Percentiles rank a stretch among this genome's conserved stretches.
Evolutionary conservation across 2,113 vertebrate species (phyloP).

Genomic region (Ammodytes dubius): DNA sequence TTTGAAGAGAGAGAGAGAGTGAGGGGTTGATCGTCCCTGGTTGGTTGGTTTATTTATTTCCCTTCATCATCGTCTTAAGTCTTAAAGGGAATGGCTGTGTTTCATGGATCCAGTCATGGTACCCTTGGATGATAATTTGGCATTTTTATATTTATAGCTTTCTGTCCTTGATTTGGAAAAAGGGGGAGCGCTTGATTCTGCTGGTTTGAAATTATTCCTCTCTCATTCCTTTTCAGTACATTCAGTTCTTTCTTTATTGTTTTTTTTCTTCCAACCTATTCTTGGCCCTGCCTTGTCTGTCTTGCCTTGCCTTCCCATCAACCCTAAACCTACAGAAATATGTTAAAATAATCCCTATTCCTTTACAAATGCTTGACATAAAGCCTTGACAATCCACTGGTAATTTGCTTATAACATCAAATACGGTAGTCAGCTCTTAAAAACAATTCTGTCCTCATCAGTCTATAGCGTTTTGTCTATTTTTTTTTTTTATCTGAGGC

Average conservation of each 20-base stretch:
- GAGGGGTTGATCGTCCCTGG: conserved; percentile 62
- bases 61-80: conserved; percentile 33
- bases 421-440: conserved; percentile 46
- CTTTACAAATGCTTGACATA: conserved; percentile 41
- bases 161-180: conserved; percentile 61
- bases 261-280: conserved; percentile 6
- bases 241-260: conserved; percentile 42
- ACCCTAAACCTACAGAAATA: conserved; percentile 43
- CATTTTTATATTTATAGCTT: conserved; percentile 44
- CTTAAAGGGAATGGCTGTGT: conserved; percentile 62
- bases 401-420: conserved; percentile 27
- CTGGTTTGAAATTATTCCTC: conserved; percentile 60
- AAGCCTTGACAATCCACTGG: conserved; percentile 50
- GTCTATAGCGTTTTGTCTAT: conserved; percentile 38
- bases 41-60: conserved; percentile 66
- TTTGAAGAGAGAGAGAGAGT: conserved; percentile 58
- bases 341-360: conserved; percentile 45
- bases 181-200: conserved; percentile 52
- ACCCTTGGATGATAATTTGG: conserved; percentile 59
- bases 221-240: conserved; percentile 54
- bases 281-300: conserved; percentile 60
- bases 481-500: conserved; percentile 37
- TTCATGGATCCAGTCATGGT: conserved; percentile 59
- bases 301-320: conserved; percentile 55
- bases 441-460: conserved; percentile 49